phyloP scores from a whole-genome alignment of 1,140 invertebrate species.

The Sminthurides bifidus region DNA sequence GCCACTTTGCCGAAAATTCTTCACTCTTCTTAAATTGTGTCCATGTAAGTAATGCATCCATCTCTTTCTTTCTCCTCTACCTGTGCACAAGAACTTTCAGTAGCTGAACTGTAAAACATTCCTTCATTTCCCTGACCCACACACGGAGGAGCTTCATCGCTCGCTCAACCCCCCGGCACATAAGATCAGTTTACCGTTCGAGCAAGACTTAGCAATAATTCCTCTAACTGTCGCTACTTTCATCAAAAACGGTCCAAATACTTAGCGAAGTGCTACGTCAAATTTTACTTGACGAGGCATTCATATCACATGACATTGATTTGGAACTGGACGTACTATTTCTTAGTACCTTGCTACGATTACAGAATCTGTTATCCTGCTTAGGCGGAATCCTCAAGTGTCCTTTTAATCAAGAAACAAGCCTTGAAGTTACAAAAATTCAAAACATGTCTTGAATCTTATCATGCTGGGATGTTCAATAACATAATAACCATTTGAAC shows the following conservation, averaged over 20 bases:
- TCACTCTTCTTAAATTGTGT: conserved; percentile 12
- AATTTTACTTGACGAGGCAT: too few species aligned
- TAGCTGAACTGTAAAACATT: background rate
- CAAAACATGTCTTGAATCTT: background rate
- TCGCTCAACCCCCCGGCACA: too few species aligned
- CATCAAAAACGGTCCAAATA: too few species aligned
- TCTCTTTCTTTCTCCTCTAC: too few species aligned
- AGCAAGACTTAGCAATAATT: too few species aligned
- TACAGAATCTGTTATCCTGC: background rate
- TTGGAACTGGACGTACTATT: background rate
- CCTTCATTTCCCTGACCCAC: background rate
- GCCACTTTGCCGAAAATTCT: conserved; percentile 24
- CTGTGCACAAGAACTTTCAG: background rate
- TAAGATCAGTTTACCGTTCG: too few species aligned
- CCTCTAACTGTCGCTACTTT: too few species aligned
- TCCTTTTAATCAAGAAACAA: background rate
- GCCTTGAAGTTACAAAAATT: background rate
- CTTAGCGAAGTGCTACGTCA: too few species aligned
- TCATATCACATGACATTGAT: background rate
- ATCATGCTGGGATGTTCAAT: too few species aligned
- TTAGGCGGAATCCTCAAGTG: background rate
- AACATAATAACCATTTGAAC: too few species aligned
- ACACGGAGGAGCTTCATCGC: too few species aligned
- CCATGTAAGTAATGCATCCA: conserved; percentile 17
- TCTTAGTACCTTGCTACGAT: background rate